Percentiles rank a stretch among this genome's conserved stretches.
These are phyloP conservation scores for silkworm (Bombyx mori) DNA, from an alignment of 1,140 invertebrate species.

Conservation along the genomic window DNA sequence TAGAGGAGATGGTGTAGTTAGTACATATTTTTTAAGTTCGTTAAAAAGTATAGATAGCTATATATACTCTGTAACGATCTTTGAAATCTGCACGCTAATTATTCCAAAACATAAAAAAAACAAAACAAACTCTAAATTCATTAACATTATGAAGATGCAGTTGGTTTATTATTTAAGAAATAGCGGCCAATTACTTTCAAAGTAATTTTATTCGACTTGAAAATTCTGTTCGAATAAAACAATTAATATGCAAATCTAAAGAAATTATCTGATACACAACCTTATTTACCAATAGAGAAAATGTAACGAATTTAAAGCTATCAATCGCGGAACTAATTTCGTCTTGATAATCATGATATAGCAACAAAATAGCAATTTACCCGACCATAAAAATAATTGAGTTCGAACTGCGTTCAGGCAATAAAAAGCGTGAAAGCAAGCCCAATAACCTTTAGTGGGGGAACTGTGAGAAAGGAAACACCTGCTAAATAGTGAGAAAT, in stretches of 20 bases:
- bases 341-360: conserved; percentile 65
- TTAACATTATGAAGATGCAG: too few species aligned
- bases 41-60: too few species aligned
- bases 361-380: conserved; percentile 70
- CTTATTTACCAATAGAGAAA: conserved; percentile 1
- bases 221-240: neutral
- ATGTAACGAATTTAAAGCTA: conserved; percentile 33
- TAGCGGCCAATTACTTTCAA: too few species aligned
- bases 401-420: conserved; percentile 67
- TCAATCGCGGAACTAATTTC: conserved; percentile 61
- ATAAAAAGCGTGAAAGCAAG: conserved; percentile 68
- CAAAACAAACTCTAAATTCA: too few species aligned
- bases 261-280: neutral
- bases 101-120: too few species aligned
- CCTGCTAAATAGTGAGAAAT: conserved; percentile 55
- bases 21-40: too few species aligned
- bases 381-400: conserved; percentile 70
- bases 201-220: too few species aligned
- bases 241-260: neutral
- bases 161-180: too few species aligned
- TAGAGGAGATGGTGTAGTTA: too few species aligned
- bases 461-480: conserved; percentile 55
- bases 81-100: too few species aligned
- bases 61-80: too few species aligned
- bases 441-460: conserved; percentile 61